Evolutionary conservation across 2,888 invertebrate species (phyloP).

Genomic region (Lochmaea capreae): DNA sequence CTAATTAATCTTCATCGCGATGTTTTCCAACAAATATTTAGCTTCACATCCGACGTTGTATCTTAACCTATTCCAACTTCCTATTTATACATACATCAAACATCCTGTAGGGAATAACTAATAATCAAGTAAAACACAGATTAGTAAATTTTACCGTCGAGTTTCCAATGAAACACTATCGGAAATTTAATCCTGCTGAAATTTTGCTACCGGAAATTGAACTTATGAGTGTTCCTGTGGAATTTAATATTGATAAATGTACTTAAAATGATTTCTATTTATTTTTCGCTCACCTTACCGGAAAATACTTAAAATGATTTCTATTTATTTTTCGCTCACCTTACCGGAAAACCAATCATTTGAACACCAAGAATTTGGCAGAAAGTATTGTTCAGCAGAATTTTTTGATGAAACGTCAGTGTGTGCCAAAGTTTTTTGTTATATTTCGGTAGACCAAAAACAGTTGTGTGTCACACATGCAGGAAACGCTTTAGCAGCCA

Average conservation of each 20-base stretch:
- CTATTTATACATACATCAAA: neutral
- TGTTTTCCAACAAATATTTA: conserved; percentile 1
- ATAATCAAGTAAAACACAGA: neutral
- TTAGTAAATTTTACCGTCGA: neutral
- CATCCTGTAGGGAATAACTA: neutral
- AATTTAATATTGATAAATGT: neutral
- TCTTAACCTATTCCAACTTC: neutral
- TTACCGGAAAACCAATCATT: no score
- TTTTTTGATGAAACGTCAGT: no score
- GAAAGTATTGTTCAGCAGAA: no score
- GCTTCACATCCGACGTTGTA: neutral
- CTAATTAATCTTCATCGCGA: neutral
- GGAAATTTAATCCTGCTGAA: neutral
- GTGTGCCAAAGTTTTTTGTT: no score
- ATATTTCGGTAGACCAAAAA: no score
- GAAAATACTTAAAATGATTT: no score
- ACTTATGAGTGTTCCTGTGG: neutral
- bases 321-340: no score
- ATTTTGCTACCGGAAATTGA: neutral
- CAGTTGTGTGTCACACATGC: no score
- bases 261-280: neutral
- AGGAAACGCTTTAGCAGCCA: no score
- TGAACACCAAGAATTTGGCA: no score
- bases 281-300: no score
- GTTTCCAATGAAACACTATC: neutral